Evolutionary conservation across 2,888 invertebrate genomes (phyloP).

Genomic region (Smittia aterrima): DNA sequence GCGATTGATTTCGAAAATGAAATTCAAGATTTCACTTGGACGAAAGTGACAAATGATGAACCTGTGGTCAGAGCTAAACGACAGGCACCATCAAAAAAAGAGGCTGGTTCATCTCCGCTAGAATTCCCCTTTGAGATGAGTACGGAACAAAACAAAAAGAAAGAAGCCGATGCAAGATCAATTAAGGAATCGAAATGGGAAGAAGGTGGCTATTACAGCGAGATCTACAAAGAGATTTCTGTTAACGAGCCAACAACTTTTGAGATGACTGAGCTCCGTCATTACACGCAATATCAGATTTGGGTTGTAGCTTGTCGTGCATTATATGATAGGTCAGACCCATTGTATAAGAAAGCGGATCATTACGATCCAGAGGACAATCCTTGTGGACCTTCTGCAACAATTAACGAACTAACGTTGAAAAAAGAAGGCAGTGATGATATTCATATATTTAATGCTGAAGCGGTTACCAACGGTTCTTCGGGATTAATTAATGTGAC

Average conservation of each 20-base stretch:
- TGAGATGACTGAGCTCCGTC: slow-evolving; percentile 59
- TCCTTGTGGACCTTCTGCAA: too few species aligned
- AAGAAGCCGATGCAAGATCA: neutral
- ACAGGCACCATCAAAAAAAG: too few species aligned
- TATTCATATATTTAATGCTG: slow-evolving; percentile 57
- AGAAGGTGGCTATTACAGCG: neutral
- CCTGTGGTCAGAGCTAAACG: too few species aligned
- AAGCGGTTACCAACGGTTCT: slow-evolving; percentile 45
- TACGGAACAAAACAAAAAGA: neutral
- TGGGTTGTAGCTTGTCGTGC: slow-evolving; percentile 76
- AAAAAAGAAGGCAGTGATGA: slow-evolving; percentile 66
- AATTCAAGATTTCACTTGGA: slow-evolving; percentile 75
- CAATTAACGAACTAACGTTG: too few species aligned
- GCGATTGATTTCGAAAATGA: slow-evolving; percentile 75
- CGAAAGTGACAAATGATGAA: too few species aligned
- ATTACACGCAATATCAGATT: slow-evolving; percentile 76
- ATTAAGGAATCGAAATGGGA: neutral
- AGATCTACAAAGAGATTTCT: neutral
- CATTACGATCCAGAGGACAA: slow-evolving; percentile 60
- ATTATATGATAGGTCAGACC: slow-evolving; percentile 44
- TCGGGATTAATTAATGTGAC: slow-evolving; percentile 50
- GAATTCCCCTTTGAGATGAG: too few species aligned
- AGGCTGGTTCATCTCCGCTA: too few species aligned
- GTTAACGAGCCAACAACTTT: slow-evolving; percentile 42
- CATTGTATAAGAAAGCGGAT: slow-evolving; percentile 46